Evolutionary conservation across 2,888 invertebrate species (phyloP), one percentile per base, ranked within the genome.

Genomic region (Sericinus montela): DNA sequence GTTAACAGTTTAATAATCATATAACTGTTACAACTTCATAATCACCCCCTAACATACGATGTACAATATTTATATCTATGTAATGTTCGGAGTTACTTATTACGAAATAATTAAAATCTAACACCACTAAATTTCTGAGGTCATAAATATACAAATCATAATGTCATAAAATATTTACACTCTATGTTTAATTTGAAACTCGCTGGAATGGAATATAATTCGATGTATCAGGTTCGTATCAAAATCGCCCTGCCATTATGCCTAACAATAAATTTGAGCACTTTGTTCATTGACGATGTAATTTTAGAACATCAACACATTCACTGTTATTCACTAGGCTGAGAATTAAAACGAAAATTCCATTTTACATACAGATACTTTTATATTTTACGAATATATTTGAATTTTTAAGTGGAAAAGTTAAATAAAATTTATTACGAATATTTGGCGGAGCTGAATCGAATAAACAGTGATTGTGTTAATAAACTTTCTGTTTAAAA

Each of bases 391-490:
- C 8, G 8, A 25, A 25, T 8, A 25, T 1, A 25, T 25, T 25
- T 25, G 25, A 7, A 25, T 1, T 25, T 25, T 25, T 8, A 8
- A 1, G 8, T 8, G 2, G 19, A 3, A 19, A 19, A 19, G 19
- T 19, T 5, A 8, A 7, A 25, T 25, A 25, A 25, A 42, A 42
- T 30, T 25, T 35, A n/a, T n/a, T n/a, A 47, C 16, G 35, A 67
- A 69, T 76, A 76, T 83, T 82, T 83, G 82, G 83, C 82, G 79
- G 82, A 82, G 78, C 73, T 77, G 75, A 68, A 72, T 75, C 60
- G 57, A 53, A 67, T 67, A 87, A 88, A 88, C 88, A 87, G 88
- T 88, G 86, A 88, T 74, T 86, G 87, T 88, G 88, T 88, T 87
- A 88, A 88, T 87, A 79, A 76, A 83, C 79, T 69, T 76, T 69